Base-by-base conservation (phyloP, 2,113 vertebrate genomes). In the Laticauda laticaudata region DNA sequence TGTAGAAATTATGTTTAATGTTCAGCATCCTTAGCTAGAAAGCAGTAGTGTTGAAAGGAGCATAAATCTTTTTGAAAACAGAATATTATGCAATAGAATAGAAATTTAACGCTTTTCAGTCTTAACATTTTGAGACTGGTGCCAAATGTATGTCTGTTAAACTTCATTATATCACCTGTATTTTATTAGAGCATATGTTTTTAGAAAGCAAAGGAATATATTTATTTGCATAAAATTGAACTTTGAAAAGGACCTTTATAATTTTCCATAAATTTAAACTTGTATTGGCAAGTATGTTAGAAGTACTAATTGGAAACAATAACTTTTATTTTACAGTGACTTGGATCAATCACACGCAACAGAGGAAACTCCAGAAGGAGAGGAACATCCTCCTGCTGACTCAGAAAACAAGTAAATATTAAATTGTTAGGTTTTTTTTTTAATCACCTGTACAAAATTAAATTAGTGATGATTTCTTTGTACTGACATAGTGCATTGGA, bases 381-480 rank as follows among this genome's bases (percentile, higher is more conserved):
- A 99, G 97, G 99, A 99, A 90, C 99, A 99, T 96, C 99, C 99
- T 43, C 98, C 98, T 94, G 98, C 98, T 87, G 99, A 99, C 93
- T 99, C 99, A 93, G 99, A 99, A 97, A 99, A 99, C 97, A 99
- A 99, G 99, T 99, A 97, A 98, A 98, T 98, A 57, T 56, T 92
- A 20, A n/a, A 59, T 61, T 45, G 34, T 24, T 12, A 43, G 2
- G 12, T 59, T 10, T 7, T 23, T 81, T 53, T 6, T 53, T 34
- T 26, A 2, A 51, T 87, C 5, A 61, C 55, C 26, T 69, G 23
- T 24, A 56, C 87, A 12, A 61, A 59, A 11, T 21, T 34, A 53
- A 26, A 3, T 11, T 91, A n/a, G 15, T 64, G 57, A 48, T n/a
- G 69, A 39, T 39, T 34, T 39, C 69, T 34, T 81, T 81, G 69